Base-by-base conservation (phyloP, 2,888 invertebrate genomes). In the Tachina fera region DNA sequence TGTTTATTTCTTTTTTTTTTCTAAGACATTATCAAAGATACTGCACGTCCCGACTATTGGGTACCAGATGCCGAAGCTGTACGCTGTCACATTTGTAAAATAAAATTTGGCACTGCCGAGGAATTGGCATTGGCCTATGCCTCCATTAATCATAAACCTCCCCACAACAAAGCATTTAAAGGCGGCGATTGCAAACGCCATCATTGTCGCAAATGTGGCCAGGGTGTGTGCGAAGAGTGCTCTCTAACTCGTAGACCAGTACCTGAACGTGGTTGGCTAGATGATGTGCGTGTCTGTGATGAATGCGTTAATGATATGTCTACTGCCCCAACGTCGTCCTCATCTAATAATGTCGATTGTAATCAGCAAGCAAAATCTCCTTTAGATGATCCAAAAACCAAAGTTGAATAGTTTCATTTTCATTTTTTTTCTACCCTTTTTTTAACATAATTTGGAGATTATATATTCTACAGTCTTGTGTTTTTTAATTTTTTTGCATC, bases 41-140 rank as follows among this genome's bases (percentile, higher is more conserved):
- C 95, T 6, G 96, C 95, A 8, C 93, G 96, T 53, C 97, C 97
- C 1, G 92, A 94, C 0, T 97, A 97, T 91, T 97, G 97, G 97
- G 94, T 95, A 47, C 96, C 97, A 0, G 97, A 97, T 91, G 94
- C 94, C 8, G 95, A 96, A 89, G 95, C 96, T 71, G 93, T 93
- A 22, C 92, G 93, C 76, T 97, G 97, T 91, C 93, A 92, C 84
- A 94, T 96, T 13, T 97, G 97, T 90, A 92, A 94, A 41, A 90
- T 92, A 43, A 91, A 92, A 39, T 97, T 97, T 91, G 94, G 94
- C 9, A 91, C 92, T 2, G 92, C 93, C 22, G 92, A 92, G 79
- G 92, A 93, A 82, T 89, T 92, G 19, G 93, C 94, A 47, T 86
- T 90, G 82, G 89, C 89, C 31, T 90, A 89, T 31, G 16, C 31